Evolutionary conservation across 2,797 vertebrate species (phyloP), one percentile per base, ranked within the genome.

Genomic region (Apogon talboti): DNA sequence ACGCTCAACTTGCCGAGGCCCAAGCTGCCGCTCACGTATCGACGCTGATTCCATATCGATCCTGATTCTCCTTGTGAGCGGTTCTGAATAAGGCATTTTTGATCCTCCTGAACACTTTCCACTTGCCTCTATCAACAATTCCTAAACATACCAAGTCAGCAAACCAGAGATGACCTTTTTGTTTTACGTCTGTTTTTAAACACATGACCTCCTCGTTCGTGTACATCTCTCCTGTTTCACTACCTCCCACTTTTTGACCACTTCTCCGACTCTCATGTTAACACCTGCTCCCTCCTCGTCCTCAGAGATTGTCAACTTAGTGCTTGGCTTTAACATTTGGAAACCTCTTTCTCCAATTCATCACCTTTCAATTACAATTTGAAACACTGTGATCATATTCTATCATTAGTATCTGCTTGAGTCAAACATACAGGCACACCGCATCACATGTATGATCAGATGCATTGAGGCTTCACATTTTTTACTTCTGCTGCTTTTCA

Each of bases 401-500:
- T 55, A 21, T 16, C 45, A 44, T 46, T 35, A 15, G 61, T 45
- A 19, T 55, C 2, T 35, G n/a, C n/a, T n/a, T n/a, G 33, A 8
- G 71, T 71, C 42, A 46, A 82, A 76, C 58, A 76, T 50, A 80
- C 43, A 59, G 66, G 63, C 38, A 19, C 49, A 38, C 56, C 48
- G 28, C 38, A 55, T 63, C n/a, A 58, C 38, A 56, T 13, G 28
- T 28, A 28, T 47, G 54, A 76, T 49, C 9, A n/a, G 52, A 61
- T 52, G 71, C 62, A 58, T 58, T 30, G 47, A 66, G 71, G 65
- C 49, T 69, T 85, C 79, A 85, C 87, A 92, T 81, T 86, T 92
- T 89, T 35, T 35, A 33, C 86, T 86, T 21, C 50, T 33, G 88
- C 84, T 91, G 88, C 40, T 47, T 63, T 90, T 91, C 93, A 93